phyloP scores from a whole-genome alignment of 2,888 invertebrate genomes.

The Melanophora roralis region DNA sequence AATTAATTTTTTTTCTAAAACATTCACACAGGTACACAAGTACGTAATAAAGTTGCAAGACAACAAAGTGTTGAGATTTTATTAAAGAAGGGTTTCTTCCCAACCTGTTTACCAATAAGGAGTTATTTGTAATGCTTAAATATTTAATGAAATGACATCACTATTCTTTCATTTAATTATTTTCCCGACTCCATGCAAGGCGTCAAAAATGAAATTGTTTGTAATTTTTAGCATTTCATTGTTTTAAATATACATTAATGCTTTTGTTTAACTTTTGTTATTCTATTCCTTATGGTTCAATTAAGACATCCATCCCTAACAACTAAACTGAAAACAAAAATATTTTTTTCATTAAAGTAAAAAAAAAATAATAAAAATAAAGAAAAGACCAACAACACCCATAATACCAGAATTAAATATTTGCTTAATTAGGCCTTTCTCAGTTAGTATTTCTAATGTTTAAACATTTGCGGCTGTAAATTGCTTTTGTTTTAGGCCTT shows the following conservation, averaged over 20 bases:
- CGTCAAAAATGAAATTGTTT: background rate
- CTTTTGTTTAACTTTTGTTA: background rate
- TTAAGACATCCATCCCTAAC: background rate
- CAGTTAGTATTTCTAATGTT: background rate
- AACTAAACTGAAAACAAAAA: background rate
- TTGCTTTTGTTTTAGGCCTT: background rate
- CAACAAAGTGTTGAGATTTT: background rate
- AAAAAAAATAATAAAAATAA: too few species aligned
- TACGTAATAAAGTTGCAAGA: background rate
- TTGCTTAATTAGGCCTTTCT: too few species aligned
- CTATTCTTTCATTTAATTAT: slow-evolving; percentile 6
- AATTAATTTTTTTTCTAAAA: too few species aligned
- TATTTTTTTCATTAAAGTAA: too few species aligned
- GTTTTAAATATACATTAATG: slow-evolving; percentile 10
- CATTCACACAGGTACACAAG: background rate
- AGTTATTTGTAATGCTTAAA: background rate
- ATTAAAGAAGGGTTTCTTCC: background rate
- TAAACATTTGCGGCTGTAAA: background rate
- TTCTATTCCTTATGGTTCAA: slow-evolving; percentile 1
- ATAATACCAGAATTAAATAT: background rate
- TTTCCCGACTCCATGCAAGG: background rate
- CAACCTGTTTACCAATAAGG: background rate
- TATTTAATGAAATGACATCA: slow-evolving; percentile 30
- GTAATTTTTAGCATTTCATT: background rate
- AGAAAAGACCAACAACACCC: background rate